A percentile compares a stretch with the other conserved stretches of the same genome.
phyloP scores from a whole-genome alignment of 2,888 invertebrate species.

The Melangyna quadrimaculata region DNA sequence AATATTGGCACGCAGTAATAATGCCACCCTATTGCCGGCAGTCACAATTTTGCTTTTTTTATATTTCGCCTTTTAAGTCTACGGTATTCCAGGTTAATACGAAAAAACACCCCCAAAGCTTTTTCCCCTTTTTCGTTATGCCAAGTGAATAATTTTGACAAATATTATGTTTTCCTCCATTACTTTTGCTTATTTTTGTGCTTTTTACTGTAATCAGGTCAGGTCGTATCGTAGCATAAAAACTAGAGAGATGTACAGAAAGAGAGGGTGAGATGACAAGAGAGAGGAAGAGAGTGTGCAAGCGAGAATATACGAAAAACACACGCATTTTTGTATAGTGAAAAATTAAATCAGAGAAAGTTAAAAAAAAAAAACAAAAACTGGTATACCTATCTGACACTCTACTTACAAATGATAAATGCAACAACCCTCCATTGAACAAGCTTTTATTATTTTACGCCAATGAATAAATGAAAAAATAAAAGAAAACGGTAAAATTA shows the following conservation, averaged over 20 bases:
- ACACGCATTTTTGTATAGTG: slow-evolving; percentile 14
- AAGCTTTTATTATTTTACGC: neutral
- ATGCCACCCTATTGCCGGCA: neutral
- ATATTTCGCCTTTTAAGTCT: neutral
- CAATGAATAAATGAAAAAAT: neutral
- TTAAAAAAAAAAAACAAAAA: neutral
- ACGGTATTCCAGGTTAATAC: neutral
- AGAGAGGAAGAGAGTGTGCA: neutral
- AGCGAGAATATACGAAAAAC: neutral
- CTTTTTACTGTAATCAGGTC: slow-evolving; percentile 37
- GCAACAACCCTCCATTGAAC: neutral
- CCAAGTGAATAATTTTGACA: neutral
- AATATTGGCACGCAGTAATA: neutral
- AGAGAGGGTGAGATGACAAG: neutral
- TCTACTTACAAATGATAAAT: neutral
- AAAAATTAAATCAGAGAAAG: neutral
- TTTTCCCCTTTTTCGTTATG: neutral
- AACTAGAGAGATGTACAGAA: neutral
- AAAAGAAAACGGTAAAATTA: neutral
- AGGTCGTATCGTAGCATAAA: slow-evolving; percentile 17
- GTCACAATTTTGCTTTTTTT: neutral
- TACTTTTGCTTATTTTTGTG: neutral
- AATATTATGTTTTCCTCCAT: neutral
- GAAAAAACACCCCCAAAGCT: neutral
- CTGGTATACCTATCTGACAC: neutral